These are phyloP conservation scores for Phoeniculus purpureus DNA, from an alignment of 2,797 vertebrate genomes.

Conservation along the genomic window DNA sequence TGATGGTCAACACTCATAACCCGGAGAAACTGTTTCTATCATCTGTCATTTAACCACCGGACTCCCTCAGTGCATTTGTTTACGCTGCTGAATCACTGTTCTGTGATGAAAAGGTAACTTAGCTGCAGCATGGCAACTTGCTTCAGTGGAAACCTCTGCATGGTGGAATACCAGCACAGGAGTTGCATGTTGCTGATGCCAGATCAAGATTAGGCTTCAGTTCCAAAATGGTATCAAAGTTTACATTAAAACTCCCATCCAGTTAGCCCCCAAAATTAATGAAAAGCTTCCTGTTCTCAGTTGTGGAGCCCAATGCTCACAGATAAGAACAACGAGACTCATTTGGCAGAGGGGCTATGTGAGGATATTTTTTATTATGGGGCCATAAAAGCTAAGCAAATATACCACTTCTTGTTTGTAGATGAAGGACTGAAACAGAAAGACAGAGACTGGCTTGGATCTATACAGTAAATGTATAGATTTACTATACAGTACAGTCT, in stretches of 20 bases:
- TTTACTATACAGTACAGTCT: too few relatives aligned
- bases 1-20: not conserved
- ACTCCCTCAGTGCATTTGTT: not conserved
- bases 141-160: not conserved
- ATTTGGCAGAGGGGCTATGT: not conserved
- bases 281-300: not conserved
- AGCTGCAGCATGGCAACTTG: not conserved
- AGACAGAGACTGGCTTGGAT: not conserved
- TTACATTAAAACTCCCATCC: not conserved
- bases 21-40: slow-evolving; percentile 3
- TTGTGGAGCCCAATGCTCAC: not conserved
- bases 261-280: not conserved
- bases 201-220: not conserved
- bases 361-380: not conserved
- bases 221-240: not conserved
- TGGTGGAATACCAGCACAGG: not conserved
- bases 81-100: not conserved
- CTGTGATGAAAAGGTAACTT: not conserved
- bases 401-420: not conserved
- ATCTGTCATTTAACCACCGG: not conserved
- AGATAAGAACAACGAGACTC: not conserved
- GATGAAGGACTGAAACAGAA: not conserved
- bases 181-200: not conserved
- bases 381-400: not conserved
- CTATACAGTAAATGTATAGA: not conserved